These are phyloP conservation scores for Sebastes melanostomus DNA, from an alignment of 2,797 vertebrate species.

Conservation along the genomic window DNA sequence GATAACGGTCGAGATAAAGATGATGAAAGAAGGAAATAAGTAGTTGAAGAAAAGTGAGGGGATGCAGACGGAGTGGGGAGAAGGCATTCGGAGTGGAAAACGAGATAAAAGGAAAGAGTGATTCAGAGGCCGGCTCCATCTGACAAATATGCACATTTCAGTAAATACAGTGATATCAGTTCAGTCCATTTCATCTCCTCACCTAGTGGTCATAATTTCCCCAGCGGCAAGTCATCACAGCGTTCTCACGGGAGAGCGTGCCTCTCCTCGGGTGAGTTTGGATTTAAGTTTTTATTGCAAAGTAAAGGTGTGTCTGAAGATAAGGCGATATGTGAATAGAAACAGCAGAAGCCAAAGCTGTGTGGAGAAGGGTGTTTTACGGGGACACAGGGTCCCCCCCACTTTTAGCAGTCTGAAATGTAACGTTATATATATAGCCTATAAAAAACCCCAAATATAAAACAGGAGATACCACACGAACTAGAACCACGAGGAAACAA, in stretches of 20 bases:
- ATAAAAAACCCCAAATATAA: not conserved
- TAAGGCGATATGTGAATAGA: conserved; percentile 50
- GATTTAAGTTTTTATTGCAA: conserved; percentile 44
- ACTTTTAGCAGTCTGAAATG: not conserved
- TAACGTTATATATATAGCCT: not conserved
- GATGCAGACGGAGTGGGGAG: not conserved
- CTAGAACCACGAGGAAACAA: too few species aligned
- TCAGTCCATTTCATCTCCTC: conserved; percentile 44
- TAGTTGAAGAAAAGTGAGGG: not conserved
- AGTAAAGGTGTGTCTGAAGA: conserved; percentile 61
- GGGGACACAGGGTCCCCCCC: not conserved
- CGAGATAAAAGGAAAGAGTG: conserved; percentile 20
- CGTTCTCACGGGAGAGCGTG: not conserved
- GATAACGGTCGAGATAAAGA: conserved; percentile 19
- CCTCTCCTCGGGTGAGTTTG: conserved; percentile 10
- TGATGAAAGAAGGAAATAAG: conserved; percentile 34
- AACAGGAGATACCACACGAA: too few species aligned
- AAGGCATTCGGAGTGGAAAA: not conserved
- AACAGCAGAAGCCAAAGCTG: conserved; percentile 39
- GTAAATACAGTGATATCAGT: conserved; percentile 44
- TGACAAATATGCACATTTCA: conserved; percentile 43
- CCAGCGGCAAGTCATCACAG: conserved; percentile 13
- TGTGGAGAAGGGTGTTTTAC: not conserved
- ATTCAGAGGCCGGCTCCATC: conserved; percentile 17
- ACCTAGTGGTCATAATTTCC: conserved; percentile 37